Conservation (phyloP, 2,797 vertebrate genomes). For the Okamejei kenojei region DNA sequence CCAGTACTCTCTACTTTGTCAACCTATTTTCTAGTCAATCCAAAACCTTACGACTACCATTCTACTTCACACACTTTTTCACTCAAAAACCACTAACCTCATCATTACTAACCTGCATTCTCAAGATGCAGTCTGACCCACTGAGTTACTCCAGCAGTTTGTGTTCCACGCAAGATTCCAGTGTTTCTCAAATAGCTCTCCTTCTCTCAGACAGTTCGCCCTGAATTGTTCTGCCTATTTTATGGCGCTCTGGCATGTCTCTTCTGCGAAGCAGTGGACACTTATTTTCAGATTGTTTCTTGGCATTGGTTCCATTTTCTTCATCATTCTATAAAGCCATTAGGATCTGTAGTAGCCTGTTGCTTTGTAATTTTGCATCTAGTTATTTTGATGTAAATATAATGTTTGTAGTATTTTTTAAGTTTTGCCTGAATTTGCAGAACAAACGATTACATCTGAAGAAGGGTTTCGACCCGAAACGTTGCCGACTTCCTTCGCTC, state of each 20-base stretch:
- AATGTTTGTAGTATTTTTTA: not conserved
- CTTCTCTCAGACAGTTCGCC: not conserved
- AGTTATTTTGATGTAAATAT: not conserved
- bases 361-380: not conserved
- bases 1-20: not conserved
- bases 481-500: too few relatives aligned
- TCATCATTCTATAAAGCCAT: not conserved
- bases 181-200: too few relatives aligned
- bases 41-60: not conserved
- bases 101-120: not conserved
- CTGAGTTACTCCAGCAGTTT: too few relatives aligned
- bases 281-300: not conserved
- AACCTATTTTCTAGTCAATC: not conserved
- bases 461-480: too few relatives aligned
- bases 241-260: not conserved
- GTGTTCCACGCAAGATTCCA: too few relatives aligned
- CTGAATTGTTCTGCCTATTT: not conserved
- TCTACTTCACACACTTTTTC: not conserved
- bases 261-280: not conserved
- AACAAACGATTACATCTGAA: not conserved
- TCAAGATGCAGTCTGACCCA: too few relatives aligned
- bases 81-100: not conserved
- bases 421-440: conserved; percentile 15
- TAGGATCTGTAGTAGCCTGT: too few relatives aligned
- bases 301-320: not conserved